A percentile compares a stretch with the other conserved stretches of the same genome.
phyloP scores from a whole-genome alignment of 2,888 invertebrate species.

The Orthosia cruda region DNA sequence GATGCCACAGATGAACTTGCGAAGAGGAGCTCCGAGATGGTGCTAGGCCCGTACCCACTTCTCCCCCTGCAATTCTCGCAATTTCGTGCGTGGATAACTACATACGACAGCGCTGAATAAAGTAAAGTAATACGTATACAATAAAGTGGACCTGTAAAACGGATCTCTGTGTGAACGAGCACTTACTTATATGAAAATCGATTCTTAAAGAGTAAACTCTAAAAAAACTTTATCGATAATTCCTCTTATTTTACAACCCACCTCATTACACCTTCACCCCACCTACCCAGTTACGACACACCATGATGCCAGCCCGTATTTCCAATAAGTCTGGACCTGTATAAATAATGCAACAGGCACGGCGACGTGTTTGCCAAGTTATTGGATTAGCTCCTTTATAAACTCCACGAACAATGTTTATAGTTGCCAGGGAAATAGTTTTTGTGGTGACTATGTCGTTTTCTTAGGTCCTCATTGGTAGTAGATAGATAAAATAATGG shows the following conservation, averaged over 20 bases:
- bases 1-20: too few relatives aligned
- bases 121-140: too few relatives aligned
- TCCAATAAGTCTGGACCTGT: slow-evolving; percentile 68
- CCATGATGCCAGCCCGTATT: slow-evolving; percentile 41
- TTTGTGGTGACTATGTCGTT: neutral
- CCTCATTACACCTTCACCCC: neutral
- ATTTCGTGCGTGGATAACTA: too few relatives aligned
- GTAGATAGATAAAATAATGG: neutral
- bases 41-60: too few relatives aligned
- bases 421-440: slow-evolving; percentile 21
- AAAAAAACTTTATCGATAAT: neutral
- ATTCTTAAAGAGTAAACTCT: too few relatives aligned
- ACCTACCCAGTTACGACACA: neutral
- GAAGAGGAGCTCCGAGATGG: too few relatives aligned
- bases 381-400: slow-evolving; percentile 70
- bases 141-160: too few relatives aligned
- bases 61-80: too few relatives aligned
- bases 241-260: neutral
- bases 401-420: slow-evolving; percentile 53
- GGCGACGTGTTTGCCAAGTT: slow-evolving; percentile 56
- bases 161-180: too few relatives aligned
- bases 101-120: too few relatives aligned
- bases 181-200: too few relatives aligned
- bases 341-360: slow-evolving; percentile 73
- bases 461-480: neutral